These are phyloP conservation scores for Apamea sordens DNA, from an alignment of 2,888 invertebrate genomes.

Conservation along the genomic window DNA sequence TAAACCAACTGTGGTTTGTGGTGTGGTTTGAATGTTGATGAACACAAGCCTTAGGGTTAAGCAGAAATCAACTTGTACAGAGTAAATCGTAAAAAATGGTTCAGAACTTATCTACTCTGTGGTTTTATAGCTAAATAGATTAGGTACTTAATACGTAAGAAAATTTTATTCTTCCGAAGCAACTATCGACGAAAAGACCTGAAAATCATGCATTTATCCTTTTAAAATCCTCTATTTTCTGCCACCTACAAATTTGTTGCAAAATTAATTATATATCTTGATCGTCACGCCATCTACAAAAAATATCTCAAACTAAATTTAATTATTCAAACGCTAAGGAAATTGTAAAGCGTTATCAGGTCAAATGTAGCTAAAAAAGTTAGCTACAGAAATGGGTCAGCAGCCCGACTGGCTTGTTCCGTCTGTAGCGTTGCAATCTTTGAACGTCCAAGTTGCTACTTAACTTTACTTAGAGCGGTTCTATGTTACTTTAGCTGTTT, in stretches of 20 bases:
- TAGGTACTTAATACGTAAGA: not conserved
- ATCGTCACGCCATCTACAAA: not conserved
- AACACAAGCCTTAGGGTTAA: not conserved
- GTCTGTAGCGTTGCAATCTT: conserved; percentile 28
- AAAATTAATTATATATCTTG: too few relatives aligned
- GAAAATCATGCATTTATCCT: not conserved
- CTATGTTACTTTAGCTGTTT: conserved; percentile 26
- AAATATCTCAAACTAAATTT: not conserved
- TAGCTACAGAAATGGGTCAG: conserved; percentile 53
- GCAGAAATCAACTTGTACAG: not conserved
- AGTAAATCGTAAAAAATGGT: not conserved
- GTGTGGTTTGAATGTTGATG: too few relatives aligned
- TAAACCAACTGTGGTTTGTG: too few relatives aligned
- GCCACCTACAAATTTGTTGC: too few relatives aligned
- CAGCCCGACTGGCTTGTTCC: conserved; percentile 12
- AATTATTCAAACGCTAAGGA: not conserved
- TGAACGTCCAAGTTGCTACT: conserved; percentile 43
- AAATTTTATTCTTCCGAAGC: too few relatives aligned
- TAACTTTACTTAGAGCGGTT: conserved; percentile 30
- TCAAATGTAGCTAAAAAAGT: conserved; percentile 42
- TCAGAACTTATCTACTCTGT: not conserved
- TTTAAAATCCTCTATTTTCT: not conserved
- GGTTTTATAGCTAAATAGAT: not conserved
- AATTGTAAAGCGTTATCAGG: conserved; percentile 24
- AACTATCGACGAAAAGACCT: not conserved